phyloP scores from a whole-genome alignment of 1,140 invertebrate species.

The Pseudomyrmex dendroicus region DNA sequence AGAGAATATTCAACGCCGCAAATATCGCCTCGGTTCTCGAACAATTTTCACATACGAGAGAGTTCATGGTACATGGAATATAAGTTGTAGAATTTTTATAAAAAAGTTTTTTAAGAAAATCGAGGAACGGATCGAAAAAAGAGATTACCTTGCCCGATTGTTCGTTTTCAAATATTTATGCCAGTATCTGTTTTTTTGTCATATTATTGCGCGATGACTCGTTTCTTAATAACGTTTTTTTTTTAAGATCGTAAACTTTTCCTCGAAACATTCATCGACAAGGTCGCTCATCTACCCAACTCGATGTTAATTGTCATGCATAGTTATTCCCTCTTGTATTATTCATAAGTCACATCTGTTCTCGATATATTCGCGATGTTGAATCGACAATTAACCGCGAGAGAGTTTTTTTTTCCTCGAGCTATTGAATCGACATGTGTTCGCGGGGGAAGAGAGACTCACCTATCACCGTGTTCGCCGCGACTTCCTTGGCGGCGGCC shows the following conservation, averaged over 20 bases:
- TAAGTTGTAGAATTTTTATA: too few species aligned
- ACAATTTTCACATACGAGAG: too few species aligned
- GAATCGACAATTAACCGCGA: too few species aligned
- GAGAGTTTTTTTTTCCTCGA: neutral
- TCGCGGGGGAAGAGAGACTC: slow-evolving; percentile 63
- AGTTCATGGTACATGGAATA: too few species aligned
- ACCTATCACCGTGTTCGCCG: slow-evolving; percentile 85
- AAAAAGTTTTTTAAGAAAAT: too few species aligned
- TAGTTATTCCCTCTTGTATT: neutral
- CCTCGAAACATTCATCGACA: neutral
- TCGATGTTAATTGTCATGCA: neutral
- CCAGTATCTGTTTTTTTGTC: neutral
- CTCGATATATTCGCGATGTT: too few species aligned
- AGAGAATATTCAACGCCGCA: neutral
- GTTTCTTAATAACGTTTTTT: neutral
- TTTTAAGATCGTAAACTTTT: neutral
- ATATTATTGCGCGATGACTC: neutral
- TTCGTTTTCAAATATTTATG: neutral
- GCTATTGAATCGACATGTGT: neutral
- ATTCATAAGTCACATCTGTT: neutral
- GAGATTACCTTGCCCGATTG: neutral
- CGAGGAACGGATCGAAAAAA: neutral
- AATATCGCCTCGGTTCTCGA: slow-evolving; percentile 35
- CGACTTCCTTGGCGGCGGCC: slow-evolving; percentile 86
- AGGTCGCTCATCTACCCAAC: neutral